Base-by-base conservation (phyloP, 2,113 vertebrate species). In the Gnathonemus longibarbis region DNA sequence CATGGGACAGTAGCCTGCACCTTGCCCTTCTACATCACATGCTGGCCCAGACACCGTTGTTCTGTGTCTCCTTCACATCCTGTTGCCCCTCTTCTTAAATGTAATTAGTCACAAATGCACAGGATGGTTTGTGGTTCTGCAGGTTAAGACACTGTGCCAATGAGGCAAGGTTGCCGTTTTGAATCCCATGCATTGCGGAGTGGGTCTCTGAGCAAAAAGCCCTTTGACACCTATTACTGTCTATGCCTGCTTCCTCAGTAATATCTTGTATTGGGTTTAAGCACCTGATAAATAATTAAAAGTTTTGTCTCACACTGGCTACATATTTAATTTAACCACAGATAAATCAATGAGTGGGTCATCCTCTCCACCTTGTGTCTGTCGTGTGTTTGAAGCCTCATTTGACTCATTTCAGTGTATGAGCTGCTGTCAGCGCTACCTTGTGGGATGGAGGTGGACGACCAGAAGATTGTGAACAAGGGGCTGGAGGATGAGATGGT, bases 401-500 rank as follows among this genome's bases (percentile, higher is more conserved):
- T 88, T 92, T 92, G 91, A 1, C 21, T 7, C 93, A 96, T 95
- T 94, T n/a, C 92, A 90, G 88, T 89, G 80, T 58, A 91, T 89
- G 90, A 91, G 92, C 91, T 93, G 90, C 89, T 86, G 74, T 31
- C 70, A 90, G 90, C 91, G 92, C 92, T 93, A 89, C 80, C 93
- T 89, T 91, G 92, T 95, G 97, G 94, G 91, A 99, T 99, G 98
- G 98, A 98, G 94, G 98, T 97, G 92, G 97, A 97, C 94, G 97
- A 98, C 91, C 94, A 96, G 88, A 97, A 97, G 91, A 94, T 96
- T 90, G 94, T 99, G 92, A 99, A 99, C 93, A 96, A 97, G 93
- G 96, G 96, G 88, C 96, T 97, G 91, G 98, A 99, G 93, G 98
- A 99, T 94, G 98, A 99, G 95, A 98, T 99, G 98, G 98, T 99